Evolutionary conservation across 2,113 vertebrate species (phyloP), one percentile per base, ranked within the genome.

Genomic region (Limanda limanda): DNA sequence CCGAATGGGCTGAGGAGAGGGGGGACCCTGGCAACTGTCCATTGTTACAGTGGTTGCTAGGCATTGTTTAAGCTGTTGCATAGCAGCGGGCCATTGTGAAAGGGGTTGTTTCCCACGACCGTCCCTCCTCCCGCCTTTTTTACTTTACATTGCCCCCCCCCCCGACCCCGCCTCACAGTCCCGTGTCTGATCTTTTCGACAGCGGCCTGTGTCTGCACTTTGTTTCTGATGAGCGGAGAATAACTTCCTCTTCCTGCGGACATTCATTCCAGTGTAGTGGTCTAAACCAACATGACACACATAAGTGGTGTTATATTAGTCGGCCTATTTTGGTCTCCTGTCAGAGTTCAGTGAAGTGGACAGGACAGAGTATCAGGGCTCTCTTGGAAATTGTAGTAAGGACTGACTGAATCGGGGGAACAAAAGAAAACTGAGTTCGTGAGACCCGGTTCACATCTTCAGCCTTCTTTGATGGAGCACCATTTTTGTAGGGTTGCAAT

Each of bases 51-150:
- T 63, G 70, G 80, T 86, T 81, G 79, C 89, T 82, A 73, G 48
- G 84, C 82, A 76, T 88, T 86, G 79, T 90, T 80, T 73, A 65
- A 51, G 75, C 71, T 47, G 91, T 92, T 87, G 88, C 91, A 31
- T 88, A 87, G 91, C 89, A 93, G 83, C 84, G 3, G 52, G 21
- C 54, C 82, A 79, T 89, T 90, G 87, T 91, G 79, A 31, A 83
- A n/a, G 27, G 13, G 64, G 70, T 69, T 35, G 72, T 85, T 93
- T 93, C 93, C 93, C 93, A 92, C 90, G 88, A 77, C 72, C 64
- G 5, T 12, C 31, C 42, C 70, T 63, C 76, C 82, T 51, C 21
- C 35, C 11, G 5, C 37, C 10, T 14, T n/a, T n/a, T 35, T 42
- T 66, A 15, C 68, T 65, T 70, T 48, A 18, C 72, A 27, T 74